phyloP scores from a whole-genome alignment of 2,113 vertebrate genomes.

The Protobothrops mucrosquamatus region DNA sequence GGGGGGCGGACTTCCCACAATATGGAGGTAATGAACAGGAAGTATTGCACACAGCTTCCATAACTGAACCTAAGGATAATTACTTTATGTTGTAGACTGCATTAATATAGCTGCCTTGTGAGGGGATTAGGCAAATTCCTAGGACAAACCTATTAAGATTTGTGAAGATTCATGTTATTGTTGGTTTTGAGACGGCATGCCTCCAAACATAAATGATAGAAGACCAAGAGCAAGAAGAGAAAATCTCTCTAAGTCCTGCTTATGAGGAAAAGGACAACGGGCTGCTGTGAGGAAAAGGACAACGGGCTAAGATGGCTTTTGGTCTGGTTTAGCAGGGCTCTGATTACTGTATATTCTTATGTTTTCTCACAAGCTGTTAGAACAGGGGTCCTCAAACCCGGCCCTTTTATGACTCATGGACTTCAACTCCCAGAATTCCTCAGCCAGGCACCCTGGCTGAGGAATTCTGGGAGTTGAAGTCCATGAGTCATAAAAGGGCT shows the following conservation, averaged over 20 bases:
- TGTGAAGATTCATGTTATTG: background rate
- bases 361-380: background rate
- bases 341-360: background rate
- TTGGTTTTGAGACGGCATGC: background rate
- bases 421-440: too few species aligned
- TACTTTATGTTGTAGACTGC: background rate
- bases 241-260: background rate
- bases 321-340: background rate
- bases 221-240: background rate
- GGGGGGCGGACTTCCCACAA: too few species aligned
- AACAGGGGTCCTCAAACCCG: too few species aligned
- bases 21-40: background rate
- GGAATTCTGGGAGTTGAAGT: too few species aligned
- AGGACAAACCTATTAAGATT: background rate
- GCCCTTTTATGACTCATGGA: too few species aligned
- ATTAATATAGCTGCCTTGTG: background rate
- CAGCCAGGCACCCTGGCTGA: too few species aligned
- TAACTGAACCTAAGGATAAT: background rate
- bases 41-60: background rate
- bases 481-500: too few species aligned
- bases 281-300: background rate
- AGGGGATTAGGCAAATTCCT: background rate
- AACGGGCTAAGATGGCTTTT: background rate
- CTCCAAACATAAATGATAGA: background rate
- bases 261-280: background rate